Base-by-base conservation (phyloP, 2,888 invertebrate genomes). In the Xylocampa areola region DNA sequence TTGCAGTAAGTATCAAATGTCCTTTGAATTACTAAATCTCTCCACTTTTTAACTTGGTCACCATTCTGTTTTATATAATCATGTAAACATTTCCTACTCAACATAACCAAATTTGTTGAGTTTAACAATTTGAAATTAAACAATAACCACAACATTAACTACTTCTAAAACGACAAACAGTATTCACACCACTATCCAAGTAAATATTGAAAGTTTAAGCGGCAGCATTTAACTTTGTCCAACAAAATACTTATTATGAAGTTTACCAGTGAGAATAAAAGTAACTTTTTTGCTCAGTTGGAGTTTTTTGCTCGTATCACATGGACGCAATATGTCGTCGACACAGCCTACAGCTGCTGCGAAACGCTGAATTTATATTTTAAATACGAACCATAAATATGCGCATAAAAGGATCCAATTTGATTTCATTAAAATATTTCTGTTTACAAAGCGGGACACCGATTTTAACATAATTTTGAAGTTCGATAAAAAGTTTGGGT, bases 331-430 rank as follows among this genome's bases (percentile, higher is more conserved):
- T 84, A 79, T 87, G 86, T 81, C 81, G 76, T 62, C 81, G 67
- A 59, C 65, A 60, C 67, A 40, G 57, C 68, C 63, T 63, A 59
- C 77, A 78, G 75, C 77, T 75, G 80, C 48, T 60, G 70, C 68
- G 48, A 60, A 59, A 60, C 70, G 47, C 76, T 57, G 69, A 71
- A 79, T 80, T 79, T 80, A 79, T 78, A 77, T 79, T 81, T 80
- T 80, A 76, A 76, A 82, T 77, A 75, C 74, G 71, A 79, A 79
- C 73, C 81, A 86, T 89, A 88, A 90, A 89, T 92, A 93, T 93
- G 93, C 91, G 90, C 92, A 92, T 92, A 92, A 92, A 90, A 86
- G 87, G 91, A 82, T 82, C 85, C 76, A 67, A 84, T 90, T 89
- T 90, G 86, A 85, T 87, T 87, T 80, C 76, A 85, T 88, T 88